These are phyloP conservation scores for Malaclemys terrapin DNA, from an alignment of 2,113 vertebrate species.

Conservation along the genomic window DNA sequence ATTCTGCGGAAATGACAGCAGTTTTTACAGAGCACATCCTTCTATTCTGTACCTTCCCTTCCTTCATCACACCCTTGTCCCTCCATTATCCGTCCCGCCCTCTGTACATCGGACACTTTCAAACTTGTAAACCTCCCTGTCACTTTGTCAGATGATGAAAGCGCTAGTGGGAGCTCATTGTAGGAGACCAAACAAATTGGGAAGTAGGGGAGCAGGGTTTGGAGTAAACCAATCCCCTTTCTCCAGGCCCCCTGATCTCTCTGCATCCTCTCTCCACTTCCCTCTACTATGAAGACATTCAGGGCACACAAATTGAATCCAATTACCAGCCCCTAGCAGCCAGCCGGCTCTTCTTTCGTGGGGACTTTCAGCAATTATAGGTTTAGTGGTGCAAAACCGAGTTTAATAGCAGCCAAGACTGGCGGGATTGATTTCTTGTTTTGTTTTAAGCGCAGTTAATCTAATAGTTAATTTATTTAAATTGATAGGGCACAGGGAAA, in stretches of 20 bases:
- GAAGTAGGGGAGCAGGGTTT: background rate
- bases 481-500: conserved; percentile 32
- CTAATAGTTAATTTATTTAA: conserved; percentile 71
- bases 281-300: background rate
- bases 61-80: background rate
- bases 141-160: background rate
- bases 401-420: background rate
- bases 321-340: background rate
- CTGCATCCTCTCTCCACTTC: background rate
- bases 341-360: rapidly evolving
- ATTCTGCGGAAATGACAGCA: background rate
- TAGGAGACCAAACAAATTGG: rapidly evolving
- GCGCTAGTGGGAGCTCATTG: background rate
- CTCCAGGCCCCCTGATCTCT: background rate
- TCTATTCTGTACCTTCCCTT: background rate
- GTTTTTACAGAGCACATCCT: background rate
- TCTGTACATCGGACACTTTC: background rate
- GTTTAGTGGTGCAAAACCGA: background rate
- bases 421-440: conserved; percentile 51
- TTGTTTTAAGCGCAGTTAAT: conserved; percentile 68
- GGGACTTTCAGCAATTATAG: background rate
- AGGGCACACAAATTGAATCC: background rate
- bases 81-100: background rate
- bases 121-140: background rate
- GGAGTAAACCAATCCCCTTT: background rate